Evolutionary conservation across 37 sponge, comb jelly and placozoan species (phyloP).

Genomic region (Tethya wilhelma): DNA sequence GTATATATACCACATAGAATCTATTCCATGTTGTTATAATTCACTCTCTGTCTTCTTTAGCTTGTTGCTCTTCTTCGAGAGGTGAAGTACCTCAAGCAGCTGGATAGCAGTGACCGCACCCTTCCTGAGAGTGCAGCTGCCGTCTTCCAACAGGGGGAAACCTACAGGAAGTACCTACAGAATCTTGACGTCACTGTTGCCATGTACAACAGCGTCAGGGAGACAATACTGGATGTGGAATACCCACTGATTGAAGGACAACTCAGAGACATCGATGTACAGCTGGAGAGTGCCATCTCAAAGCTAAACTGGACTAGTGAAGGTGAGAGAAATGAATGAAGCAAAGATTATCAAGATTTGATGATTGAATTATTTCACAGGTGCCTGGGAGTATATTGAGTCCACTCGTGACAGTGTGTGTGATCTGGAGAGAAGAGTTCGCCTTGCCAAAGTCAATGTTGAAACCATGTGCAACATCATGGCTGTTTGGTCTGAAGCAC

Average conservation of each 20-base stretch:
- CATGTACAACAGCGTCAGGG: conserved; percentile 90
- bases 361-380: conserved; percentile 27
- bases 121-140: conserved; percentile 87
- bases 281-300: conserved; percentile 85
- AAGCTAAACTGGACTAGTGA: conserved; percentile 93
- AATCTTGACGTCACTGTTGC: conserved; percentile 91
- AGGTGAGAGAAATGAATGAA: conserved; percentile 33
- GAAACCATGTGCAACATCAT: conserved; percentile 80
- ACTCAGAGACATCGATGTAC: conserved; percentile 80
- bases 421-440: conserved; percentile 88
- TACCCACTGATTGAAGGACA: conserved; percentile 91
- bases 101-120: conserved; percentile 57
- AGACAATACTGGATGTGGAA: conserved; percentile 97
- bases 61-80: conserved; percentile 95
- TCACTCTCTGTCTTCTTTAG: too few species aligned
- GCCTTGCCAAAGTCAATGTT: conserved; percentile 90
- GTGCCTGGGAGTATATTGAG: conserved; percentile 96
- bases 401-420: conserved; percentile 84
- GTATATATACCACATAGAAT: too few species aligned
- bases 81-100: conserved; percentile 91
- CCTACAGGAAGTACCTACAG: conserved; percentile 89
- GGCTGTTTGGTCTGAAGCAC: conserved; percentile 88
- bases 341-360: neutral
- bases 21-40: too few species aligned
- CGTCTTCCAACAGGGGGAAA: conserved; percentile 88